Conservation (phyloP, 2,113 vertebrate species). For the Caracal caracal region DNA sequence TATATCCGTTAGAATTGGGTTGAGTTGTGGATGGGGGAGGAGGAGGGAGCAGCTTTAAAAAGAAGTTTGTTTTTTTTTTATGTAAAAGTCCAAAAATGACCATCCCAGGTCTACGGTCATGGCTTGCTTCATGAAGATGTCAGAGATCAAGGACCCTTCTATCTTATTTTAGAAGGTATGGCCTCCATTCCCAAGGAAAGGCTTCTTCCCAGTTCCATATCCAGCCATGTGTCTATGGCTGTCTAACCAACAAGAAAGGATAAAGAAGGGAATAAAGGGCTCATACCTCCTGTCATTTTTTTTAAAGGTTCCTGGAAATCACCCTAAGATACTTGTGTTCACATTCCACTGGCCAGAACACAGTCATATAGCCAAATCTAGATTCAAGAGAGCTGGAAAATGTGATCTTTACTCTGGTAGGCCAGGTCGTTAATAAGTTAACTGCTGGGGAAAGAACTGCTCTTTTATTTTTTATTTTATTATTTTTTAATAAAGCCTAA, state of each 20-base stretch:
- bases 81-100: not conserved
- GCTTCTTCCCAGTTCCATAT: not conserved
- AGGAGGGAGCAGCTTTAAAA: not conserved
- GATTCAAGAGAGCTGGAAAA: not conserved
- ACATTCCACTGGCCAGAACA: not conserved
- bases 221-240: not conserved
- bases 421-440: not conserved
- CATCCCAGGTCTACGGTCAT: not conserved
- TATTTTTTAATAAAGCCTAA: not conserved
- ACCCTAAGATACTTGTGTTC: not conserved
- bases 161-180: not conserved
- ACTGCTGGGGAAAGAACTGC: not conserved
- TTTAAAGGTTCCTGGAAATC: not conserved
- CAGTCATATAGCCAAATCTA: not conserved
- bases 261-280: not conserved
- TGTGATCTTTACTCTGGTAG: not conserved
- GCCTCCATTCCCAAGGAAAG: not conserved
- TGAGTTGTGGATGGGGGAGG: not conserved
- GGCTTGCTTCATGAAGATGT: not conserved
- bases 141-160: not conserved
- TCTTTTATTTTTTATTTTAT: not conserved
- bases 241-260: not conserved
- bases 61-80: not conserved
- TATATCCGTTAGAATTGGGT: not conserved
- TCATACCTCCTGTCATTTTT: not conserved